phyloP scores from a whole-genome alignment of 2,888 invertebrate species.

The Spisula solida region DNA sequence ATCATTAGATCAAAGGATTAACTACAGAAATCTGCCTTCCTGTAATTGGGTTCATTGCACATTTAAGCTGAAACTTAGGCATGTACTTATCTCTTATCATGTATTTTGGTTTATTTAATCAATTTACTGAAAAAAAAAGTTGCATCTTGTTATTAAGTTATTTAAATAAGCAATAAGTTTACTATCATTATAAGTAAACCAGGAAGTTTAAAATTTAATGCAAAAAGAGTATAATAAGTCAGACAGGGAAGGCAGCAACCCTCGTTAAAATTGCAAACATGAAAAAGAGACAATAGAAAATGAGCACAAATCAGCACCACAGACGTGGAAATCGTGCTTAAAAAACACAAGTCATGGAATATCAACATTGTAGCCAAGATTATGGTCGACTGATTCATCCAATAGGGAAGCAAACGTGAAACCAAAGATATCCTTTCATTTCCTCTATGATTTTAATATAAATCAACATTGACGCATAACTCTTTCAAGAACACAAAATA shows the following conservation, averaged over 20 bases:
- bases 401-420: background rate
- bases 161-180: background rate
- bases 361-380: background rate
- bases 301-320: too few species aligned
- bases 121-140: background rate
- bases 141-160: background rate
- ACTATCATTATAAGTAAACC: background rate
- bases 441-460: background rate
- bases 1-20: conserved; percentile 13
- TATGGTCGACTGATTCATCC: background rate
- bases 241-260: too few species aligned
- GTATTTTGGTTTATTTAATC: background rate
- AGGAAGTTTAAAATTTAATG: background rate
- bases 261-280: too few species aligned
- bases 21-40: background rate
- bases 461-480: background rate
- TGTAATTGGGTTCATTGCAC: background rate
- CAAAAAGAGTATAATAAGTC: too few species aligned
- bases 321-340: too few species aligned
- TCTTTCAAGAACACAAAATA: background rate
- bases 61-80: background rate
- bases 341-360: too few species aligned
- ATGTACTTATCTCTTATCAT: background rate
- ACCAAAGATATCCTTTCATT: background rate
- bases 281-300: too few species aligned